These are phyloP conservation scores for Gymnocypris eckloni DNA, from an alignment of 2,797 vertebrate genomes.

Conservation along the genomic window DNA sequence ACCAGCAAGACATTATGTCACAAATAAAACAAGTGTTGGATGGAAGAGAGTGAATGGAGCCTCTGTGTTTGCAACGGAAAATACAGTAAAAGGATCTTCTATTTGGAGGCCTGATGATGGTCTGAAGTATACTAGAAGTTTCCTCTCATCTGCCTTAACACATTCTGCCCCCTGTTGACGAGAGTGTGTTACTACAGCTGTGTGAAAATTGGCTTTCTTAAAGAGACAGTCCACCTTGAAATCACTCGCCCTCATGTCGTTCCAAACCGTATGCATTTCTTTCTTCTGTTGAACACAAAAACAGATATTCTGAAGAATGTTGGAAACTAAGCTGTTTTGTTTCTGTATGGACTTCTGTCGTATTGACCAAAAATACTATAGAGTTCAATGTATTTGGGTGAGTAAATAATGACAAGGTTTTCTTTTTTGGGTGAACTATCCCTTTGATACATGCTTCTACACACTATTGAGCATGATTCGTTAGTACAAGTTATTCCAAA, in stretches of 20 bases:
- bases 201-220: neutral
- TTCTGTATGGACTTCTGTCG: neutral
- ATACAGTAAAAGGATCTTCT: constrained; percentile 56
- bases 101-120: neutral
- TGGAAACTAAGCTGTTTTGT: neutral
- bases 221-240: neutral
- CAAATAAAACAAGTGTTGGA: constrained; percentile 36
- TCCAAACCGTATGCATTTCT: neutral
- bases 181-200: constrained; percentile 18
- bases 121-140: neutral
- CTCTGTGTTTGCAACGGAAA: constrained; percentile 65
- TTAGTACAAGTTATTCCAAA: neutral
- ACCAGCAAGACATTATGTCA: constrained; percentile 56
- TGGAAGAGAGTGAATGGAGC: constrained; percentile 64
- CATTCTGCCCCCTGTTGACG: constrained; percentile 71
- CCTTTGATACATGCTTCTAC: neutral
- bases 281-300: neutral
- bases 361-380: neutral
- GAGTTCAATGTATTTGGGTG: neutral
- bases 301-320: neutral
- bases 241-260: neutral
- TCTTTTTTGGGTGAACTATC: neutral
- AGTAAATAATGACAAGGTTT: neutral
- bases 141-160: neutral
- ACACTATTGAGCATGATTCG: neutral